Conservation (phyloP, 2,113 vertebrate genomes). For the Gopherus flavomarginatus region DNA sequence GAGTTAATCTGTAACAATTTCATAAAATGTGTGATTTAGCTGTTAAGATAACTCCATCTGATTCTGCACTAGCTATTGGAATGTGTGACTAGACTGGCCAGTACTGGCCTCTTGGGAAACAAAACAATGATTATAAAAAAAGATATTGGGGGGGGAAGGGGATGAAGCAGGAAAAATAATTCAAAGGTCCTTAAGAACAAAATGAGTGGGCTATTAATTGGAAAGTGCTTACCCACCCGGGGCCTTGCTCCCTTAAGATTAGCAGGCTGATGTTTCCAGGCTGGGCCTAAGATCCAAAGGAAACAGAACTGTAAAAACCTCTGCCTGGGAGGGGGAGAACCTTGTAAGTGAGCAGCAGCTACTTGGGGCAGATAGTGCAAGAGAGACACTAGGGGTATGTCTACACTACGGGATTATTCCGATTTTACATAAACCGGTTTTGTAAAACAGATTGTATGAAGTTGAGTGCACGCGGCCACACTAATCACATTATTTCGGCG, state of each 20-base stretch:
- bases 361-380: background rate
- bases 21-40: background rate
- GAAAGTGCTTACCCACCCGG: background rate
- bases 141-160: background rate
- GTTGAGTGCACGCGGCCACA: no score
- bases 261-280: background rate
- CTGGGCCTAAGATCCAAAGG: background rate
- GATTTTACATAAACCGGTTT: no score
- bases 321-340: background rate
- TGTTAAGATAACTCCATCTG: background rate
- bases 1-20: background rate
- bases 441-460: no score
- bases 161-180: background rate
- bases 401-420: no score
- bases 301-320: background rate
- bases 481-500: no score
- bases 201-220: background rate
- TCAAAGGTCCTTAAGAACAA: background rate
- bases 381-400: background rate
- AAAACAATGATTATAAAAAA: background rate
- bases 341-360: background rate
- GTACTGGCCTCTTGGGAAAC: background rate
- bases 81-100: background rate
- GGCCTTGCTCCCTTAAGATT: background rate
- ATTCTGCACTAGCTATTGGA: background rate